These are phyloP conservation scores for Centropyge bicolor DNA, from an alignment of 2,797 vertebrate genomes.

Conservation along the genomic window DNA sequence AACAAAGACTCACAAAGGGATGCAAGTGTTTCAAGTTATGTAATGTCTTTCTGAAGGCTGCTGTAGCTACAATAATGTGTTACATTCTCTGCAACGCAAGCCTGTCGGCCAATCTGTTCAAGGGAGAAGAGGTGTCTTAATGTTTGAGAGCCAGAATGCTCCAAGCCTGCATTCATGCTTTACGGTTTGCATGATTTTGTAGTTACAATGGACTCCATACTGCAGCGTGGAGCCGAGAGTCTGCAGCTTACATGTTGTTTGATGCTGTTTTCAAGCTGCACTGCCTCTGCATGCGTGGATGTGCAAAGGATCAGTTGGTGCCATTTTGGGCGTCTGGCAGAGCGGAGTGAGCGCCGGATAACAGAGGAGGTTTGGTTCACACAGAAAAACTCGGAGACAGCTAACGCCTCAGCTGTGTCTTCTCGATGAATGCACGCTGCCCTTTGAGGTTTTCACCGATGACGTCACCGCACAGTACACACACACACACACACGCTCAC, in stretches of 20 bases:
- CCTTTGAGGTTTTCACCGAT: slow-evolving; percentile 74
- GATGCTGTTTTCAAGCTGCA: slow-evolving; percentile 45
- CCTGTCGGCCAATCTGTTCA: slow-evolving; percentile 41
- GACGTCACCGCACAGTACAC: slow-evolving; percentile 52
- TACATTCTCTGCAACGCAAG: slow-evolving; percentile 27
- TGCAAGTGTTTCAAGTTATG: slow-evolving; percentile 44
- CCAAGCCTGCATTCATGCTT: slow-evolving; percentile 17
- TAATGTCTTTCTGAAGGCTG: slow-evolving; percentile 39
- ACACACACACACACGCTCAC: slow-evolving; percentile 11
- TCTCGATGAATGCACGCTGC: slow-evolving; percentile 64
- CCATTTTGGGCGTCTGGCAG: slow-evolving; percentile 67
- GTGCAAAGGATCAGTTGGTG: slow-evolving; percentile 69
- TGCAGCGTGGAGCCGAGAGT: slow-evolving; percentile 35
- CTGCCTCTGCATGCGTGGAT: slow-evolving; percentile 71
- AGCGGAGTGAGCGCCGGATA: slow-evolving; percentile 45
- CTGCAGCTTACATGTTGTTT: slow-evolving; percentile 44
- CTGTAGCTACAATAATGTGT: slow-evolving; percentile 40
- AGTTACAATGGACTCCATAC: neutral
- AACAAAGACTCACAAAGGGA: slow-evolving; percentile 54
- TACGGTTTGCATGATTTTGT: slow-evolving; percentile 2
- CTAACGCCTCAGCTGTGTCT: slow-evolving; percentile 69
- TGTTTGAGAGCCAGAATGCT: slow-evolving; percentile 22
- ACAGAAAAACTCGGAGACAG: slow-evolving; percentile 60
- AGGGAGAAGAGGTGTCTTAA: neutral
- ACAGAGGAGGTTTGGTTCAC: slow-evolving; percentile 59